Evolutionary conservation across 2,113 vertebrate species (phyloP).

Genomic region (Coregonus clupeaformis): DNA sequence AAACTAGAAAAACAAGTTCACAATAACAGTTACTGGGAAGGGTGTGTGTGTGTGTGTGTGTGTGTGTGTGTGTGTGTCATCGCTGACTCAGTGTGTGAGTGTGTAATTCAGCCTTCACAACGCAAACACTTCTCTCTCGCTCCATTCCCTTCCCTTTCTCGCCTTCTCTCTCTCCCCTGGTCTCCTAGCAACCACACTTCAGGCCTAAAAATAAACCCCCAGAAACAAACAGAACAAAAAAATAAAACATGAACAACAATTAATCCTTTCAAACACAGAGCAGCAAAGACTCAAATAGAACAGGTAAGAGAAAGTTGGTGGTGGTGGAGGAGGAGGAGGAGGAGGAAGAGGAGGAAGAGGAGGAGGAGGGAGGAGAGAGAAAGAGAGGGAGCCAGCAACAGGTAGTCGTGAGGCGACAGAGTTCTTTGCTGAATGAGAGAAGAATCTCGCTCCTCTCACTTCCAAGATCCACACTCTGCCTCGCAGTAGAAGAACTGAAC

Average conservation of each 20-base stretch:
- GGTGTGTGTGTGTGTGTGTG: constrained; percentile 16
- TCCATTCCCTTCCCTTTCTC: constrained; percentile 25
- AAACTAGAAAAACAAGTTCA: constrained; percentile 65
- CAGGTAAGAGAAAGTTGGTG: constrained; percentile 57
- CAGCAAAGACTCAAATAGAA: constrained; percentile 68
- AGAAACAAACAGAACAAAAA: constrained; percentile 79
- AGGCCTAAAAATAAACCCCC: constrained; percentile 78
- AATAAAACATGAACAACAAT: constrained; percentile 78
- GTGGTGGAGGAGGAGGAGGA: too few relatives aligned
- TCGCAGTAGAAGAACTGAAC: constrained; percentile 41
- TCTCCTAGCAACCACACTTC: constrained; percentile 83
- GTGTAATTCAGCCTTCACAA: constrained; percentile 79
- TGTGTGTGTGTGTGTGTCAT: constrained; percentile 65
- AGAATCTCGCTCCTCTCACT: neutral
- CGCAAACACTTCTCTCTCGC: constrained; percentile 73
- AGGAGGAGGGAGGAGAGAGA: constrained; percentile 22
- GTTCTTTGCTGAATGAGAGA: constrained; percentile 45
- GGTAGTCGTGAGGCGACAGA: constrained; percentile 69
- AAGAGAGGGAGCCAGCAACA: constrained; percentile 69
- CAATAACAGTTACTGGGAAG: constrained; percentile 47
- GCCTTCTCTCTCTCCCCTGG: constrained; percentile 46
- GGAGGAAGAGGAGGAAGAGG: too few relatives aligned
- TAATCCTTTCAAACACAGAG: constrained; percentile 74
- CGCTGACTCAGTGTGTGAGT: constrained; percentile 77
- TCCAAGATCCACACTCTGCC: constrained; percentile 6